Base-by-base conservation (phyloP, 2,797 vertebrate species). In the Margarornis squamiger region DNA sequence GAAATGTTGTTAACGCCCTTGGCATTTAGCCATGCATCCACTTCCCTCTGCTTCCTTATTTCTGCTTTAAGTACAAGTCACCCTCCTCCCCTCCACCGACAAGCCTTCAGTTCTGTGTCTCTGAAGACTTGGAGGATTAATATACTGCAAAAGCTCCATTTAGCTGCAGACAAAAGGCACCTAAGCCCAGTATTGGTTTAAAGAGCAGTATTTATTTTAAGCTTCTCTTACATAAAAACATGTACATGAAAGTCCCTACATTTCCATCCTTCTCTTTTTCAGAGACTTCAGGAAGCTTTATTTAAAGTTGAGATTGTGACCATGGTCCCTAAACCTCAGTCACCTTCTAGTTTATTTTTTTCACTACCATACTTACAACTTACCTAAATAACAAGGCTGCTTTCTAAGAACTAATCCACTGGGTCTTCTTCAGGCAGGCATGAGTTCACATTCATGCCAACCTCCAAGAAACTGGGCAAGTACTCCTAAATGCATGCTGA, bases 21-120 rank as follows among this genome's bases (percentile, higher is more conserved):
- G 94, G 90, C 93, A 95, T 88, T 88, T n/a, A 78, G 78, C 77
- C 83, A 89, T 70, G 68, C 78, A 54, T 52, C 84, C 52, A 41
- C n/a, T 73, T 85, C 65, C 61, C 63, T 68, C 79, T 39, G 18
- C 30, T 71, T 83, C 65, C 66, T 90, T 78, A 63, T 34, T 78
- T 24, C 24, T 38, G 29, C 46, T 93, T 80, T 67, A 93, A 86
- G 66, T n/a, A 68, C n/a, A 65, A 77, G 32, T 15, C 57, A 78
- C 22, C 6, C 43, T 62, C 48, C 62, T 55, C 17, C 45, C 7
- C 41, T 23, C 7, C 7, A 8, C 2, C 27, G 62, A 41, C 52
- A 72, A 65, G 34, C 29, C 39, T 62, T n/a, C n/a, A 80, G 81
- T 85, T 89, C 75, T 55, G 30, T 0, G 27, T 58, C 57, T 62